Evolutionary conservation across 2,797 vertebrate genomes (phyloP).

Genomic region (Setipinna tenuifilis): DNA sequence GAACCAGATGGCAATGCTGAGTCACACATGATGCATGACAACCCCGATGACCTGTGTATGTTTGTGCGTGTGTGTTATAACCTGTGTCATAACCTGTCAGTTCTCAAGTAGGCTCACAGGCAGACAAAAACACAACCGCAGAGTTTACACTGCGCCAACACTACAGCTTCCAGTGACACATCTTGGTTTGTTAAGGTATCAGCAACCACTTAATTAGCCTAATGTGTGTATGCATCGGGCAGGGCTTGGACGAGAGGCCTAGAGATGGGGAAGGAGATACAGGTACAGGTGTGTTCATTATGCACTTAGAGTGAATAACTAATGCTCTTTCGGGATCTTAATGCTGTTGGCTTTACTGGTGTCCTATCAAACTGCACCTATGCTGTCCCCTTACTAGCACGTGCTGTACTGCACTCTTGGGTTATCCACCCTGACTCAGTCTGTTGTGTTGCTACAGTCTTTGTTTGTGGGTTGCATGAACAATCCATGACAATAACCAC

Average conservation of each 20-base stretch:
- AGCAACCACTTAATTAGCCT: neutral
- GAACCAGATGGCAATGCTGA: neutral
- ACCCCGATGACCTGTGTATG: neutral
- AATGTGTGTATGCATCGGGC: neutral
- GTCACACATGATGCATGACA: constrained; percentile 39
- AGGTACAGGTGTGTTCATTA: neutral
- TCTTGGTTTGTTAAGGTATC: neutral
- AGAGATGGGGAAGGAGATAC: neutral
- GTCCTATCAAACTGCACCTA: neutral
- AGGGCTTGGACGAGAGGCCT: neutral
- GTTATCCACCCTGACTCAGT: no score
- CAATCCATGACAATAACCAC: no score
- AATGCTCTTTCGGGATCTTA: neutral
- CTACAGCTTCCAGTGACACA: neutral
- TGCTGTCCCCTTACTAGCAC: neutral
- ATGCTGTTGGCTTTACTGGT: neutral
- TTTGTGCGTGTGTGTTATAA: neutral
- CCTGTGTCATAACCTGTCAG: neutral
- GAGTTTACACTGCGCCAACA: neutral
- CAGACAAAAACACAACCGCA: constrained; percentile 11
- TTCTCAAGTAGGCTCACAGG: neutral
- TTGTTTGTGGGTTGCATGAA: no score
- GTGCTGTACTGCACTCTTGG: neutral
- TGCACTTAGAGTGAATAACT: neutral
- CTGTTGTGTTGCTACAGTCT: no score